Conservation (phyloP, 2,113 vertebrate species). For the Pedionomus torquatus region DNA sequence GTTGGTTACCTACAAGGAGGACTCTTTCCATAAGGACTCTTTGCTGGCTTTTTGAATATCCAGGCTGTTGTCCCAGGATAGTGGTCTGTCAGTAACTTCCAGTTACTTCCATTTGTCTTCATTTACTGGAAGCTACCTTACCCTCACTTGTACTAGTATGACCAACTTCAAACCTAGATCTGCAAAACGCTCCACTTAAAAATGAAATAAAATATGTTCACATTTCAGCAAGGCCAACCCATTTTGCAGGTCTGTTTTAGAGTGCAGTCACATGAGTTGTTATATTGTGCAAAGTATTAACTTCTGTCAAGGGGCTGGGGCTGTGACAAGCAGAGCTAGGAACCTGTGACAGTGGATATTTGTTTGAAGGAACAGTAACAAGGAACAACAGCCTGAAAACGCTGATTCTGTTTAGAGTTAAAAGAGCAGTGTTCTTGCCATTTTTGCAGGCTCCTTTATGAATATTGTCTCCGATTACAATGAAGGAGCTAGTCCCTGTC, state of each 20-base stretch:
- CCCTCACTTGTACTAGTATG: background rate
- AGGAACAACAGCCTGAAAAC: background rate
- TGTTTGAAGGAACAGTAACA: background rate
- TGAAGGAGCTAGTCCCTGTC: background rate
- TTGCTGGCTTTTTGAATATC: background rate
- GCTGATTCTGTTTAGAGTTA: background rate
- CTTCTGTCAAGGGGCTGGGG: background rate
- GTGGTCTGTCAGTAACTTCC: background rate
- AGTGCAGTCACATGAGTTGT: background rate
- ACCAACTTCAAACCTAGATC: background rate
- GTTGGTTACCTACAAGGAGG: background rate
- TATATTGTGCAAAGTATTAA: background rate
- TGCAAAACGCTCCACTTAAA: background rate
- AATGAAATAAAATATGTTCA: background rate
- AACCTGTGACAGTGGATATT: background rate
- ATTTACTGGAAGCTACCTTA: background rate
- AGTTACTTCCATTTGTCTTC: background rate
- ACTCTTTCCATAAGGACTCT: background rate
- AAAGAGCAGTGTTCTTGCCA: background rate
- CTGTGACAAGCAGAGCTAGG: background rate
- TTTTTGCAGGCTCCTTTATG: background rate
- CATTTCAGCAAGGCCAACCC: background rate
- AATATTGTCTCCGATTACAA: background rate
- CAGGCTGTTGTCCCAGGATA: background rate
- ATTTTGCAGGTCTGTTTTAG: background rate